Evolutionary conservation across 1,140 invertebrate species (phyloP).

Genomic region (Neocloeon triangulifer): DNA sequence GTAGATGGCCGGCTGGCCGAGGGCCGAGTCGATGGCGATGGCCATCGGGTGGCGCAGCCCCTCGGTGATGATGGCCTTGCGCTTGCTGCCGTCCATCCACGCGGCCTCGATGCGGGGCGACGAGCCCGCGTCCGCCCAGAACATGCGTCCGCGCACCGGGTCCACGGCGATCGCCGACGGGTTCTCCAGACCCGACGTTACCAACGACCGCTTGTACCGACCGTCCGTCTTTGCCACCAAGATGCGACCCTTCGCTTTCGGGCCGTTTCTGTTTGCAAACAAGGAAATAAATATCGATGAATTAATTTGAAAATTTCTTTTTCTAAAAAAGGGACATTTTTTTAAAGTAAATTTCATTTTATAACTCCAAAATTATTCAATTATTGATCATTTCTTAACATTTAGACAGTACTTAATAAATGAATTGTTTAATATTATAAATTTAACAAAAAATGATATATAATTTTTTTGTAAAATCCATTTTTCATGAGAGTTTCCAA

Average conservation of each 20-base stretch:
- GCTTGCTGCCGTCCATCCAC: conserved; percentile 88
- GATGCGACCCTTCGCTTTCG: conserved; percentile 30
- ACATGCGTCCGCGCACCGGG: conserved; percentile 62
- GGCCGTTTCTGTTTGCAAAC: too few relatives aligned
- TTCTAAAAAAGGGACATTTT: too few relatives aligned
- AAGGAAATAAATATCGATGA: too few relatives aligned
- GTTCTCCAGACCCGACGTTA: conserved; percentile 37
- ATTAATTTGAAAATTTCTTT: too few relatives aligned
- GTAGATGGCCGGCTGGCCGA: conserved; percentile 73
- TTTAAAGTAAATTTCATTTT: too few relatives aligned
- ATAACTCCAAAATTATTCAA: too few relatives aligned
- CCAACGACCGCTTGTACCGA: conserved; percentile 56
- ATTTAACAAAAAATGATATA: too few relatives aligned
- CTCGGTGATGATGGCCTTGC: conserved; percentile 54
- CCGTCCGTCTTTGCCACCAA: conserved; percentile 79
- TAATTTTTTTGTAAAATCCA: too few relatives aligned
- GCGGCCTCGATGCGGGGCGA: conserved; percentile 68
- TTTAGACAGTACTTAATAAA: too few relatives aligned
- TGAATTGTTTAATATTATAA: too few relatives aligned
- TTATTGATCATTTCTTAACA: too few relatives aligned
- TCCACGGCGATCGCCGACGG: conserved; percentile 74
- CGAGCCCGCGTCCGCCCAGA: conserved; percentile 72
- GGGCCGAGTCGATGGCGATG: conserved; percentile 61
- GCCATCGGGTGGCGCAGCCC: conserved; percentile 65
- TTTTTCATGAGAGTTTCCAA: too few relatives aligned